A percentile compares a stretch with the other conserved stretches of the same genome.
Evolutionary conservation across 2,797 vertebrate genomes (phyloP).

Genomic region (Melanogrammus aeglefinus): DNA sequence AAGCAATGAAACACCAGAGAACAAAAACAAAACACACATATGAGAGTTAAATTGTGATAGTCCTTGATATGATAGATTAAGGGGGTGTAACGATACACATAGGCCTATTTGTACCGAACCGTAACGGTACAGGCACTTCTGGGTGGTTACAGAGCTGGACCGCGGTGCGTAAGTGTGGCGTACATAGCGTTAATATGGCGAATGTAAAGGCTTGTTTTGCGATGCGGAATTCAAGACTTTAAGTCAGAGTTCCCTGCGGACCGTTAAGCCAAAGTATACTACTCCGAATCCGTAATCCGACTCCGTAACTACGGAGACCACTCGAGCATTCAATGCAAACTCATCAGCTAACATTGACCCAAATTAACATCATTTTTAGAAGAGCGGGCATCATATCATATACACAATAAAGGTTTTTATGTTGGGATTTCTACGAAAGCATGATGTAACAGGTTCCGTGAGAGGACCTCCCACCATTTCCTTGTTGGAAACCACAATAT

Average conservation of each 20-base stretch:
- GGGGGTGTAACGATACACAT: too few species aligned
- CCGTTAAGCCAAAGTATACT: too few species aligned
- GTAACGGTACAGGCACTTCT: too few species aligned
- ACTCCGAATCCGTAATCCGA: too few species aligned
- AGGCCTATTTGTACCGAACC: too few species aligned
- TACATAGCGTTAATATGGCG: too few species aligned
- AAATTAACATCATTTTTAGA: constrained; percentile 40
- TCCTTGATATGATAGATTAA: constrained; percentile 8
- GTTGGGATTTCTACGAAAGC: neutral
- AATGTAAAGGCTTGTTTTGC: too few species aligned
- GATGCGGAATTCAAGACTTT: too few species aligned
- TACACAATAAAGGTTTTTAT: neutral
- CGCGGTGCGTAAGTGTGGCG: too few species aligned
- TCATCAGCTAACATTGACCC: constrained; percentile 37
- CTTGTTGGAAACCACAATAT: neutral
- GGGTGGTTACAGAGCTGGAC: too few species aligned
- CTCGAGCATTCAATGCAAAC: neutral
- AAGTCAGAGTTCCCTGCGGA: too few species aligned
- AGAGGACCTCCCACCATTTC: neutral
- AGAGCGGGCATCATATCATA: neutral
- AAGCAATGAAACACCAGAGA: neutral
- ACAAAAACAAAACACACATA: neutral
- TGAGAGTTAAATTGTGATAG: neutral
- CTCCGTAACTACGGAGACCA: too few species aligned
- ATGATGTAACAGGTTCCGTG: neutral